Conservation (phyloP, 2,113 vertebrate genomes). For the Cyanistes caeruleus region DNA sequence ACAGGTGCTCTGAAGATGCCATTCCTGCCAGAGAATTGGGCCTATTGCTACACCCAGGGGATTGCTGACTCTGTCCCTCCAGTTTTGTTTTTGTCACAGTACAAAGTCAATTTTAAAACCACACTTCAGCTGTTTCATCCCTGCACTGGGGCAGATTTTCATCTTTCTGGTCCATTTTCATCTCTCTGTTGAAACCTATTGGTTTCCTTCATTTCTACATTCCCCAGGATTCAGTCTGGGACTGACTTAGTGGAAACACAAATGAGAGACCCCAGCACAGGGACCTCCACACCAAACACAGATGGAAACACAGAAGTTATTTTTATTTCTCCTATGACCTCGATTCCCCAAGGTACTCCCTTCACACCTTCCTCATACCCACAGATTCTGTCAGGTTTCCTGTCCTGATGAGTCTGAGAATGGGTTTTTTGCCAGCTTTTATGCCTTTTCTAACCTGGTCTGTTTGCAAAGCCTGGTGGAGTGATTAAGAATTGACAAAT, state of each 20-base stretch:
- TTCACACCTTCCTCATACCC: neutral
- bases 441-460: neutral
- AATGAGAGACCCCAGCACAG: neutral
- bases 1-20: neutral
- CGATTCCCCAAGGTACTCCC: neutral
- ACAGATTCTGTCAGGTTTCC: neutral
- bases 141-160: neutral
- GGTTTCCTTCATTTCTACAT: neutral
- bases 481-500: neutral
- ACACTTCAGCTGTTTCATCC: neutral
- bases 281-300: neutral
- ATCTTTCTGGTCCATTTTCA: neutral
- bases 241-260: neutral
- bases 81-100: neutral
- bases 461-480: neutral
- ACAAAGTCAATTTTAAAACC: neutral
- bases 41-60: neutral
- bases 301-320: rapidly evolving
- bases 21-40: neutral
- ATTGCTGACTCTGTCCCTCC: neutral
- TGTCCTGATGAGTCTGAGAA: neutral
- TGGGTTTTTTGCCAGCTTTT: neutral
- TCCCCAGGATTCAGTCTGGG: neutral
- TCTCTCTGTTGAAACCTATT: neutral
- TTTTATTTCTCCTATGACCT: neutral